Base-by-base conservation (phyloP, 1,140 invertebrate genomes). In the Nephotettix cincticeps region DNA sequence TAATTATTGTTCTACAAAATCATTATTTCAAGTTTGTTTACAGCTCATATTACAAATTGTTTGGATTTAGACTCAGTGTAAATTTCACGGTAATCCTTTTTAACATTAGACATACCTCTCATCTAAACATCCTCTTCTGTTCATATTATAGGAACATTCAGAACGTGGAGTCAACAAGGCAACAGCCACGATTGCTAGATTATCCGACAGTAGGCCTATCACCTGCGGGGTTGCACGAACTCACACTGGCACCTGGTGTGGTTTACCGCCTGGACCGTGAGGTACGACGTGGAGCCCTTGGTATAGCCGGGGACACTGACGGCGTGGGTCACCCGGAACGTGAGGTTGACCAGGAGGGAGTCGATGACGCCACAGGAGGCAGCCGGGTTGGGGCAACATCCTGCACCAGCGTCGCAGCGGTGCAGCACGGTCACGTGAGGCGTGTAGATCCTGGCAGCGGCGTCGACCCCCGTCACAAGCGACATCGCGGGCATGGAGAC, bases 351-450 rank as follows among this genome's bases (percentile, higher is more conserved):
- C 13, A 25, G 17, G n/a, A 36, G 9, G 4, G 4, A 4, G 4
- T 45, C 32, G 2, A 1, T 21, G 14, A 14, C 9, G 36, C 32
- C 64, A 36, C 64, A 67, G 23, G 64, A 43, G 19, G 9, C 17
- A 9, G 21, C 27, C 6, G 19, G 6, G 19, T 14, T 23, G 61
- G n/a, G 72, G 66, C 82, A 83, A 28, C 82, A 81, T 28, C 82
- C 82, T 0, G 82, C 77, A n/a, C 76, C 75, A 3, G 69, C 68
- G 68, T 76, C 70, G 64, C 82, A 83, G 21, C 81, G 77, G 21
- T 78, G 73, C 3, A 83, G 73, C 13, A 83, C 81, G 9, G 81
- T 83, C 19, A 79, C 79, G 0, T 76, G 27, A 0, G 82, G 82
- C 74, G 81, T 79, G 71, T 82, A 81, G 58, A 79, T 72, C 61